Evolutionary conservation across 2,113 vertebrate genomes (phyloP).

Genomic region (Ageneiosus marmoratus): DNA sequence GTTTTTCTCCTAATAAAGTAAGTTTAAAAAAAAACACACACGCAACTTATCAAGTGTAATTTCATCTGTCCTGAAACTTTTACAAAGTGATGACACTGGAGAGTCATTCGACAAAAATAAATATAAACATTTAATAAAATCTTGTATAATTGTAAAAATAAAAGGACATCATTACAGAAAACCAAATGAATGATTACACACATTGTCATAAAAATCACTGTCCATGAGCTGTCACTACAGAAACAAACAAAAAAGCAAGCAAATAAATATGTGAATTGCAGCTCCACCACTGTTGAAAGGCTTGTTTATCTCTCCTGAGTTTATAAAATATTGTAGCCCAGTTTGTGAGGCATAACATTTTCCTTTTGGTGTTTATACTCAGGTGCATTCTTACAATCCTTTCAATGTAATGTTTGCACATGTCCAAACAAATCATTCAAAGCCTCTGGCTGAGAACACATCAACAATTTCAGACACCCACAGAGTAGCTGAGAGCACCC

Average conservation of each 20-base stretch:
- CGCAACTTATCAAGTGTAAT: not conserved
- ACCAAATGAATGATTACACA: not conserved
- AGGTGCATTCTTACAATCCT: conserved; percentile 11
- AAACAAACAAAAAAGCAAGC: not conserved
- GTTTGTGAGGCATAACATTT: not conserved
- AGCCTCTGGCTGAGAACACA: not conserved
- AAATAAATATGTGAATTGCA: not conserved
- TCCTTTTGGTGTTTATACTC: not conserved
- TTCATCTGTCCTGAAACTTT: not conserved
- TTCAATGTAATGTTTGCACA: not conserved
- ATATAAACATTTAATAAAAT: not conserved
- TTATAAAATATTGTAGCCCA: not conserved
- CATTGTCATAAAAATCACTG: not conserved
- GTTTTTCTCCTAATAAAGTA: not conserved
- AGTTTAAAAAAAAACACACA: not conserved
- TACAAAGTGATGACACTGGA: not conserved
- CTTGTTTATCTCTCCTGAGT: not conserved
- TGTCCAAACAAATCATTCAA: conserved; percentile 9
- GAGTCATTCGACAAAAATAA: not conserved
- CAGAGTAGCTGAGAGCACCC: not conserved
- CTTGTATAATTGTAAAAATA: not conserved
- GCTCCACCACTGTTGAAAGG: not conserved
- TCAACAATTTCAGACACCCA: conserved; percentile 3
- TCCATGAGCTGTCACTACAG: not conserved
- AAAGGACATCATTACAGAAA: not conserved